Evolutionary conservation across 2,113 vertebrate genomes (phyloP).

Genomic region (Leucopsar rothschildi): DNA sequence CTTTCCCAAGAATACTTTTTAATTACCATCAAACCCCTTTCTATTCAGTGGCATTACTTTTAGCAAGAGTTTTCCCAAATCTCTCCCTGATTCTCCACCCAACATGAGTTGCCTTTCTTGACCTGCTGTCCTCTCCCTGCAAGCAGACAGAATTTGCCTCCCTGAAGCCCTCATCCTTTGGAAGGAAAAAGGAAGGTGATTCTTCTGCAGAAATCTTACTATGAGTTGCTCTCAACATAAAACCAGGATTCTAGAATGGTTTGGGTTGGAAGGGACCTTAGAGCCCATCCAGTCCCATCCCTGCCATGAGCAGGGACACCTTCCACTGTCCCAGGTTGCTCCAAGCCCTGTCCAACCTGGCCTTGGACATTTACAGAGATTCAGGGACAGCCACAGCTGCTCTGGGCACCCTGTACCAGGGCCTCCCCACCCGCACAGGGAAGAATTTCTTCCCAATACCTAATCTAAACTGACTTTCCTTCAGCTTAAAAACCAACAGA

Average conservation of each 20-base stretch:
- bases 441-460: not conserved
- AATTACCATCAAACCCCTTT: not conserved
- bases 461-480: not conserved
- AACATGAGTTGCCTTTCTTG: not conserved
- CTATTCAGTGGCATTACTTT: not conserved
- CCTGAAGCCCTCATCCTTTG: not conserved
- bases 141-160: not conserved
- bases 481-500: not conserved
- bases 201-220: not conserved
- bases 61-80: not conserved
- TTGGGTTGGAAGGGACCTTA: not conserved
- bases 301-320: not conserved
- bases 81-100: not conserved
- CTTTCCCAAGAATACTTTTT: not conserved
- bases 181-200: not conserved
- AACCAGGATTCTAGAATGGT: not conserved
- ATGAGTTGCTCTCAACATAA: not conserved
- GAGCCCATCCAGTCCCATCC: rapidly evolving
- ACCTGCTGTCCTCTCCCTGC: not conserved
- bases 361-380: not conserved
- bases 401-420: not conserved
- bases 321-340: rapidly evolving
- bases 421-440: rapidly evolving
- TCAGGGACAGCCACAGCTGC: not conserved
- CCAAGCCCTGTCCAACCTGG: not conserved